Evolutionary conservation across 2,113 vertebrate species (phyloP).

Genomic region (Trinectes maculatus): DNA sequence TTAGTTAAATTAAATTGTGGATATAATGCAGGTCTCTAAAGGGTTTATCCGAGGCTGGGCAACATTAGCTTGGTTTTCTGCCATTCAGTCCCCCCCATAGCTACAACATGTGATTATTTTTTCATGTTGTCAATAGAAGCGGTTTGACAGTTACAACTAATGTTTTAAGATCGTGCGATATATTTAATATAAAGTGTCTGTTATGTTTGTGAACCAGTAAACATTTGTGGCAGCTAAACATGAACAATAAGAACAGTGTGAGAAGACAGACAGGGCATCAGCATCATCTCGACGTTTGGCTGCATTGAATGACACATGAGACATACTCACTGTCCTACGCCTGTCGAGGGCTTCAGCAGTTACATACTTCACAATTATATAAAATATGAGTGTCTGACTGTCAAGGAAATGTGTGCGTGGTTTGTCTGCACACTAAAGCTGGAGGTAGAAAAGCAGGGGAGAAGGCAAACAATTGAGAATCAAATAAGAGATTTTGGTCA

Average conservation of each 20-base stretch:
- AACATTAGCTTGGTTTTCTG: constrained; percentile 27
- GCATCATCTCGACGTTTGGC: constrained; percentile 48
- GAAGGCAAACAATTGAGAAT: not conserved
- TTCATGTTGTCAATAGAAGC: constrained; percentile 5
- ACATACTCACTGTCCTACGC: constrained; percentile 38
- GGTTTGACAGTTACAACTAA: not conserved
- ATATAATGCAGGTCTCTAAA: constrained; percentile 37
- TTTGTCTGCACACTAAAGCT: not conserved
- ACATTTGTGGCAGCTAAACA: not conserved
- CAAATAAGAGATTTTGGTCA: constrained; percentile 12
- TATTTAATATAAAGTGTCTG: no score
- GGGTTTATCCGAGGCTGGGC: constrained; percentile 37
- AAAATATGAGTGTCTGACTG: constrained; percentile 36
- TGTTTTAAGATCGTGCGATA: no score
- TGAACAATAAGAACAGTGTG: not conserved
- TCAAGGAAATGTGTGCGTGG: constrained; percentile 25
- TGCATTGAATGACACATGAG: constrained; percentile 32
- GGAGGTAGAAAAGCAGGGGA: not conserved
- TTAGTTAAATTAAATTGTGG: constrained; percentile 33
- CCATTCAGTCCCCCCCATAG: constrained; percentile 23
- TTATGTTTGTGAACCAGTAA: not conserved
- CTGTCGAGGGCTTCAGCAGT: constrained; percentile 39
- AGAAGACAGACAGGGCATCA: constrained; percentile 34
- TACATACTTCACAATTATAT: constrained; percentile 38
- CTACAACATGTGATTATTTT: constrained; percentile 22